Base-by-base conservation (phyloP, 2,888 invertebrate genomes). In the Pseudococcus longispinus region DNA sequence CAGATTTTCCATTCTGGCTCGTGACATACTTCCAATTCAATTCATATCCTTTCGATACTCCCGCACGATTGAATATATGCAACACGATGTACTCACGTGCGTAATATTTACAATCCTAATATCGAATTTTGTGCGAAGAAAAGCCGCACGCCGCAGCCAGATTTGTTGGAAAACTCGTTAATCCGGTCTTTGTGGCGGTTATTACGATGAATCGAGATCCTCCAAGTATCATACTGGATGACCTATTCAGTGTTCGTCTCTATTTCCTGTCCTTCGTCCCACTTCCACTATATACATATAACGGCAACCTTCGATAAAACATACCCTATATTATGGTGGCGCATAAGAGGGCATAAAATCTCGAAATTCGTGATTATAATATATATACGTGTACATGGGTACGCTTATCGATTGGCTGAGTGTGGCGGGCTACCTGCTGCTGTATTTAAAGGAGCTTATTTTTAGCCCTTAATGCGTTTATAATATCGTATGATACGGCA, bases 391-490 rank as follows among this genome's bases (percentile, higher is more conserved):
- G 2, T 37, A 37, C 9, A 13, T 26, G 26, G 65, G 26, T 29
- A 70, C 29, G 18, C 29, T 26, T 70, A 70, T 70, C 70, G 70
- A 70, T 70, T 70, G 18, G 65, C 9, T 26, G 9, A 26, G 0
- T 6, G 70, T 1, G 32, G 8, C 13, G 29, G 29, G 6, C 0
- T 29, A 29, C 70, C 29, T 70, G 8, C 18, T 60, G 60, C 5
- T 29, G 18, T 70, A 70, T 70, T 70, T 70, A 70, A 70, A 70
- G 18, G 18, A 70, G 70, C 29, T 70, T 70, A 70, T 70, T 70
- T 70, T 70, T 70, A 70, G 70, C 13, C 15, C 70, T 70, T 70
- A 70, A 70, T 70, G 70, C 70, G 70, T 70, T 70, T 70, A 70
- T 70, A 70, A 70, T 70, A 70, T 70, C 29, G 65, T 11, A 65